A percentile compares a stretch with the other conserved stretches of the same genome.
Evolutionary conservation across 1,140 invertebrate species (phyloP).

Genomic region (Agraylea sexmaculata): DNA sequence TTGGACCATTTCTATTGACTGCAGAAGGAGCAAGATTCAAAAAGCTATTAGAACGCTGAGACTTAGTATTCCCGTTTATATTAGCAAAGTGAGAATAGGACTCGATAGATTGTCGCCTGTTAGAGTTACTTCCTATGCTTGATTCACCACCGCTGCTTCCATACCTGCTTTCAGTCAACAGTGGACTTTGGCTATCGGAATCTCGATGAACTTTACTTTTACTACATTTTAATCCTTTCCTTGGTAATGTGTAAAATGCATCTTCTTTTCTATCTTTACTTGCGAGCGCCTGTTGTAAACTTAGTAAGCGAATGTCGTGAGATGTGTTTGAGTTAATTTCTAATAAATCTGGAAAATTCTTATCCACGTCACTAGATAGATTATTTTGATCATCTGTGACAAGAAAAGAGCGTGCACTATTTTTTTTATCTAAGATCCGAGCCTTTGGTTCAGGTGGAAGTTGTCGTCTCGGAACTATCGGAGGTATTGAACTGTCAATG

Average conservation of each 20-base stretch:
- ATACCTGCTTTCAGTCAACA: slow-evolving; percentile 41
- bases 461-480: slow-evolving; percentile 25
- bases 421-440: no score
- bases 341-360: slow-evolving; percentile 54
- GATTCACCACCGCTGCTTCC: slow-evolving; percentile 36
- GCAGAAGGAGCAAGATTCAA: slow-evolving; percentile 37
- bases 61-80: slow-evolving; percentile 22
- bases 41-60: slow-evolving; percentile 41
- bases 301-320: slow-evolving; percentile 23
- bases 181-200: slow-evolving; percentile 55
- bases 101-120: slow-evolving; percentile 18
- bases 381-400: slow-evolving; percentile 42
- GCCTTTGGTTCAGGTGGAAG: slow-evolving; percentile 21
- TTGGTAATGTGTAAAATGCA: slow-evolving; percentile 48
- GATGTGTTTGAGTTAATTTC: slow-evolving; percentile 45
- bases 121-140: slow-evolving; percentile 22
- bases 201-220: slow-evolving; percentile 38
- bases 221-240: slow-evolving; percentile 32
- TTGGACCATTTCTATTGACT: slow-evolving; percentile 29
- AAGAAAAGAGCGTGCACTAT: slow-evolving; percentile 25
- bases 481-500: slow-evolving; percentile 33
- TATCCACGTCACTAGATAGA: slow-evolving; percentile 44
- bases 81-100: slow-evolving; percentile 18
- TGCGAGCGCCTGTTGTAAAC: slow-evolving; percentile 29
- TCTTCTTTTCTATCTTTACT: slow-evolving; percentile 23